A percentile compares a stretch with the other conserved stretches of the same genome.
Conservation (phyloP, 2,113 vertebrate genomes). For the Triplophysa rosa region DNA sequence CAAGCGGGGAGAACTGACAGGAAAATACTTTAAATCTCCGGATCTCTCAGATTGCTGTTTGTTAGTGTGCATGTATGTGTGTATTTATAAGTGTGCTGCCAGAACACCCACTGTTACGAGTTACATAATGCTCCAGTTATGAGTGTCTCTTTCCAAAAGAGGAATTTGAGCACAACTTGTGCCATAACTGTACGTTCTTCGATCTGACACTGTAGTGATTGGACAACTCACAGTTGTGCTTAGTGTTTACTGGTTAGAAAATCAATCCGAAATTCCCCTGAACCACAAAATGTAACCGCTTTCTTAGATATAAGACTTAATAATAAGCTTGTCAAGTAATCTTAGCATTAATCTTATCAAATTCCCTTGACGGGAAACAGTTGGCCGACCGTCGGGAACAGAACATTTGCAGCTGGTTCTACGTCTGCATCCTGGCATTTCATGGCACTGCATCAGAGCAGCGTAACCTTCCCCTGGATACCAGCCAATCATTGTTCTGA, state of each 20-base stretch:
- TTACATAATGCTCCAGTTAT: conserved; percentile 9
- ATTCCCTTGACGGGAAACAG: background rate
- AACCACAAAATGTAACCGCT: background rate
- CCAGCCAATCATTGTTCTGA: conserved; percentile 13
- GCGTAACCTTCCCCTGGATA: conserved; percentile 12
- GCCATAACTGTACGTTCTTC: background rate
- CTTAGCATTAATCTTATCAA: background rate
- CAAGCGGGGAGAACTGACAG: background rate
- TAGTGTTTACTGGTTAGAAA: background rate
- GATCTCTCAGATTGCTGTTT: background rate
- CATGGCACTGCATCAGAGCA: conserved; percentile 1
- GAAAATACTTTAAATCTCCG: background rate
- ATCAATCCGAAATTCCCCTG: background rate
- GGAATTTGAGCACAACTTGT: background rate
- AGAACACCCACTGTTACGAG: conserved; percentile 14
- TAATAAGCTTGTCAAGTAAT: background rate
- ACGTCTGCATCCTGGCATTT: conserved; percentile 16
- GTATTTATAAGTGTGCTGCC: conserved; percentile 8
- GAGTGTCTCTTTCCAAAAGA: background rate
- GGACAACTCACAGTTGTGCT: background rate
- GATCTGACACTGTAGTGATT: background rate
- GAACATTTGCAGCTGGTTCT: background rate
- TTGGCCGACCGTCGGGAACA: background rate
- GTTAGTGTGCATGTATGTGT: background rate
- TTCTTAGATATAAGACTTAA: too few relatives aligned